Percentiles rank a stretch among this genome's conserved stretches.
These are phyloP conservation scores for Tinea trinotella DNA, from an alignment of 2,888 invertebrate genomes.

Conservation along the genomic window DNA sequence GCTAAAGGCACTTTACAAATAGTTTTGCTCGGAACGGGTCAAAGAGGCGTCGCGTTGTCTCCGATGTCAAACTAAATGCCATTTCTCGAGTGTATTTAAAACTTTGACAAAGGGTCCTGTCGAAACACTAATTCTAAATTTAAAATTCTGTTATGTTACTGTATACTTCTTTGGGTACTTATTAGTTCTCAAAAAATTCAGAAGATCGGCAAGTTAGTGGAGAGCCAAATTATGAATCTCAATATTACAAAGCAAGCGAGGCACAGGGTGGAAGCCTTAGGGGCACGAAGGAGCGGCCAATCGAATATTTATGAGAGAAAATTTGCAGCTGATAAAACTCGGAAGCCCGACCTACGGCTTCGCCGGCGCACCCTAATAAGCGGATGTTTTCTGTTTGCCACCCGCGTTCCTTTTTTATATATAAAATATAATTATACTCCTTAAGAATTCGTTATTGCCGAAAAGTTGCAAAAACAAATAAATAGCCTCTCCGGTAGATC, in stretches of 20 bases:
- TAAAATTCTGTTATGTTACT: not conserved
- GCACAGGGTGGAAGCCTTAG: slow-evolving; percentile 25
- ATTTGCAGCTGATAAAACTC: slow-evolving; percentile 62
- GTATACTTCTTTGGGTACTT: slow-evolving; percentile 20
- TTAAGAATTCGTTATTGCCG: slow-evolving; percentile 15
- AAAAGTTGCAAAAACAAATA: slow-evolving; percentile 3
- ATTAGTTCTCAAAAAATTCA: slow-evolving; percentile 41
- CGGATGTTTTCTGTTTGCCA: slow-evolving; percentile 32
- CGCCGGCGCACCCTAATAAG: slow-evolving; percentile 32
- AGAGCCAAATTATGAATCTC: slow-evolving; percentile 58
- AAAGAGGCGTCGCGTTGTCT: slow-evolving; percentile 28
- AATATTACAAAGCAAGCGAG: slow-evolving; percentile 45
- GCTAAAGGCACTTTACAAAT: slow-evolving; percentile 34
- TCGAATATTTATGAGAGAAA: slow-evolving; percentile 66
- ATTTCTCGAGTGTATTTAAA: slow-evolving; percentile 12
- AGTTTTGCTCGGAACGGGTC: slow-evolving; percentile 32
- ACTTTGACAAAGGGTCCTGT: slow-evolving; percentile 5
- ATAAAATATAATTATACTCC: slow-evolving; percentile 17
- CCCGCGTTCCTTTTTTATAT: slow-evolving; percentile 18
- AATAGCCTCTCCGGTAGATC: not conserved
- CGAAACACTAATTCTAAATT: slow-evolving; percentile 9
- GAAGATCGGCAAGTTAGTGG: slow-evolving; percentile 39
- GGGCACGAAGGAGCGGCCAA: slow-evolving; percentile 34
- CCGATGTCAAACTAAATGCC: slow-evolving; percentile 21
- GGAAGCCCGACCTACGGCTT: slow-evolving; percentile 20